These are phyloP conservation scores for Amniataba percoides DNA, from an alignment of 2,797 vertebrate species.

Conservation along the genomic window DNA sequence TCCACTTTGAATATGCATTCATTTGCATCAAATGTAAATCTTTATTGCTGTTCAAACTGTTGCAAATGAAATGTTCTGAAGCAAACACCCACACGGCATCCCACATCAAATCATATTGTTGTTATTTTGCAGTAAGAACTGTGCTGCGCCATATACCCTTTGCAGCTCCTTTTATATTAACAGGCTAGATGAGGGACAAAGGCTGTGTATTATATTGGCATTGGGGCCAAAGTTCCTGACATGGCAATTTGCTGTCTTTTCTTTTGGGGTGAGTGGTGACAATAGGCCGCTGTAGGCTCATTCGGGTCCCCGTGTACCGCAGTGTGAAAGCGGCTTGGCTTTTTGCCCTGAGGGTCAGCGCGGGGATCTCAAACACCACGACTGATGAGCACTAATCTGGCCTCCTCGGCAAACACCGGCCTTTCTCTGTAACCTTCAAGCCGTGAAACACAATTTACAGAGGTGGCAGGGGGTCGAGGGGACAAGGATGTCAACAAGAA, in stretches of 20 bases:
- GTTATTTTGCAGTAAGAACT: slow-evolving; percentile 40
- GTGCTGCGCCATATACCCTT: slow-evolving; percentile 24
- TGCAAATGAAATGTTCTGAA: slow-evolving; percentile 41
- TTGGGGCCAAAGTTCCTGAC: slow-evolving; percentile 89
- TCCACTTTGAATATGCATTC: slow-evolving; percentile 39
- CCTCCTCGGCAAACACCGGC: slow-evolving; percentile 79
- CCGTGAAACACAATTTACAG: slow-evolving; percentile 80
- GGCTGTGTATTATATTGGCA: slow-evolving; percentile 84
- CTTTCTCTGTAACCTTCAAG: slow-evolving; percentile 80
- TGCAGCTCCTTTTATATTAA: slow-evolving; percentile 68
- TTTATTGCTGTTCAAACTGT: slow-evolving; percentile 49
- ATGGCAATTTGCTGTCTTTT: slow-evolving; percentile 91
- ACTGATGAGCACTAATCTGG: slow-evolving; percentile 95
- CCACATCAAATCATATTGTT: slow-evolving; percentile 30
- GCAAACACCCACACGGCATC: slow-evolving; percentile 43
- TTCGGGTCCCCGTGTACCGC: slow-evolving; percentile 81
- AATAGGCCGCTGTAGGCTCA: slow-evolving; percentile 85
- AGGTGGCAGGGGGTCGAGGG: slow-evolving; percentile 68
- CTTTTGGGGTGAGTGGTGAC: slow-evolving; percentile 85
- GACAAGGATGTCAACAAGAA: slow-evolving; percentile 63
- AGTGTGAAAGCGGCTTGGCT: slow-evolving; percentile 88
- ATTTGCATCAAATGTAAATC: slow-evolving; percentile 61
- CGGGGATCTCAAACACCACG: slow-evolving; percentile 84
- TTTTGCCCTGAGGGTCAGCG: slow-evolving; percentile 84
- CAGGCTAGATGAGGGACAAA: slow-evolving; percentile 80